A percentile compares a stretch with the other conserved stretches of the same genome.
Conservation (phyloP, 2,888 invertebrate genomes). For the Caradrina kadenii region DNA sequence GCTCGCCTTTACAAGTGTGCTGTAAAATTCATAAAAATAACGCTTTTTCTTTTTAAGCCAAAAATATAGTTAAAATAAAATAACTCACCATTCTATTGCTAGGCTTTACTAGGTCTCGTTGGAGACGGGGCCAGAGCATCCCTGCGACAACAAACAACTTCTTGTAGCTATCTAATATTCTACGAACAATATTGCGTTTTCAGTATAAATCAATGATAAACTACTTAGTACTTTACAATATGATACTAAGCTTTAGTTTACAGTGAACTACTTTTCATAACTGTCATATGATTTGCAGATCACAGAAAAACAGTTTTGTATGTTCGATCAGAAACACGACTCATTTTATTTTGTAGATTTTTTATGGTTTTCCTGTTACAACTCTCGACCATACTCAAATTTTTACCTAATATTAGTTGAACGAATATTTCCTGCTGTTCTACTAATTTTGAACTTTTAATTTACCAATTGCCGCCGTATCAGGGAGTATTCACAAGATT, state of each 20-base stretch:
- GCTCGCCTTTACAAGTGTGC: no score
- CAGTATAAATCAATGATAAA: conserved; percentile 1
- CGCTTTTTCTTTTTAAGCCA: background rate
- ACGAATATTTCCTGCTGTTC: background rate
- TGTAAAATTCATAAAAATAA: background rate
- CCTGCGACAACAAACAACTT: conserved; percentile 75
- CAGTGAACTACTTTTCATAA: background rate
- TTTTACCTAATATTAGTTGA: background rate
- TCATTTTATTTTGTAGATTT: no score
- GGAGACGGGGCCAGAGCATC: conserved; percentile 88
- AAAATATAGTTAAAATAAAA: background rate
- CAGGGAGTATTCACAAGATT: background rate
- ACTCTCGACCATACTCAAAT: no score
- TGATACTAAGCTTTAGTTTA: background rate
- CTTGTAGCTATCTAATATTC: conserved; percentile 44
- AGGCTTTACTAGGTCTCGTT: conserved; percentile 87
- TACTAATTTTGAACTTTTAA: no score
- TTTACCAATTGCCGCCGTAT: no score
- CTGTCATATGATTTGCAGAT: no score
- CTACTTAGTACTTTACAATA: conserved; percentile 12
- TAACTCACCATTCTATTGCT: conserved; percentile 74
- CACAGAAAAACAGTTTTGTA: no score
- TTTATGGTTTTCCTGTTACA: no score
- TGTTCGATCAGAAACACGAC: background rate
- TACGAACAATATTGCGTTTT: conserved; percentile 10